Evolutionary conservation across 2,888 invertebrate genomes (phyloP).

Genomic region (Frankliniella intonsa): DNA sequence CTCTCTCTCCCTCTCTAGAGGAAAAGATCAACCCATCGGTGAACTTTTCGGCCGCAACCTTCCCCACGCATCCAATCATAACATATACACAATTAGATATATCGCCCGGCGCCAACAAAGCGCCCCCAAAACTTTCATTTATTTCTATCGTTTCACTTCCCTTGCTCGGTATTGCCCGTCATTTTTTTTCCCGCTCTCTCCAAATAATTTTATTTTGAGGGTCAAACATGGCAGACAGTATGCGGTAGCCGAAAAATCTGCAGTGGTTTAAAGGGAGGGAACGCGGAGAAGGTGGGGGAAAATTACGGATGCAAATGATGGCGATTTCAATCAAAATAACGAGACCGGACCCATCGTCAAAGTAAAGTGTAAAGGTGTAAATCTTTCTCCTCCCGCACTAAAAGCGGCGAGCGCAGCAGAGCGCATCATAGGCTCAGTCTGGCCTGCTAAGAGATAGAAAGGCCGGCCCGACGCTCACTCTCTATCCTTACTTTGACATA

Average conservation of each 20-base stretch:
- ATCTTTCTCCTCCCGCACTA: background rate
- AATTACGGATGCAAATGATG: too few species aligned
- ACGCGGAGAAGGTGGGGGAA: too few species aligned
- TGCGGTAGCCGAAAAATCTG: too few species aligned
- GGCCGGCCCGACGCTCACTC: background rate
- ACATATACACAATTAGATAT: constrained; percentile 5
- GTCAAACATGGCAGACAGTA: too few species aligned
- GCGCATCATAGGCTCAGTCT: too few species aligned
- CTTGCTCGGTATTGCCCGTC: background rate
- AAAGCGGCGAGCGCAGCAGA: too few species aligned
- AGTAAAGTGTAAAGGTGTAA: too few species aligned
- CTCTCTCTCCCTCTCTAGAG: too few species aligned
- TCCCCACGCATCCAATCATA: background rate
- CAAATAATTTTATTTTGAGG: background rate
- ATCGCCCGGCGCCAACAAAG: background rate
- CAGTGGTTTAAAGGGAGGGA: too few species aligned
- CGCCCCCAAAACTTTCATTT: background rate
- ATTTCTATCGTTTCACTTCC: background rate
- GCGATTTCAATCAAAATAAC: too few species aligned
- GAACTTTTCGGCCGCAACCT: too few species aligned
- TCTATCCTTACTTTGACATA: background rate
- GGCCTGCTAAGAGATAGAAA: background rate
- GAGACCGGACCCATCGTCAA: too few species aligned
- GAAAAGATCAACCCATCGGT: constrained; percentile 32
- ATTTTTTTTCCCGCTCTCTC: background rate